phyloP scores from a whole-genome alignment of 2,113 vertebrate species.

The Neopipo cinnamomea region DNA sequence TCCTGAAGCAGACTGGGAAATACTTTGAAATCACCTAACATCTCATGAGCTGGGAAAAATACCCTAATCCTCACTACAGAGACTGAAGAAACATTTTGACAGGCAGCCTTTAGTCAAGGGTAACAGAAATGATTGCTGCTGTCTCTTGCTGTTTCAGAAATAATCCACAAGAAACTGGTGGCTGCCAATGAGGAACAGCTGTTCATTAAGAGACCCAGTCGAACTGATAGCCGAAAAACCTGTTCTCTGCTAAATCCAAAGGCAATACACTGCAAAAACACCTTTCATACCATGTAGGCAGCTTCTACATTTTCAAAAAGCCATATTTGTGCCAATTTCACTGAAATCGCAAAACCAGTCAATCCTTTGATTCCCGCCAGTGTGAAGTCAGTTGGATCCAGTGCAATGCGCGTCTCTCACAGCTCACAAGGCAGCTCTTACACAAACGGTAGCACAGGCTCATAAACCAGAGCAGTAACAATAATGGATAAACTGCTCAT shows the following conservation, averaged over 20 bases:
- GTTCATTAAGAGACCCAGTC: slow-evolving; percentile 14
- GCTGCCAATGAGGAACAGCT: slow-evolving; percentile 30
- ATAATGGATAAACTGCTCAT: neutral
- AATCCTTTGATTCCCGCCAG: neutral
- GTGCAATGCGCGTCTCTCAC: neutral
- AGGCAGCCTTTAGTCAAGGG: slow-evolving; percentile 6
- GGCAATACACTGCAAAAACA: neutral
- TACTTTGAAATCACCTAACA: neutral
- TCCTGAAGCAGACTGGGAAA: neutral
- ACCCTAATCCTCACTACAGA: neutral
- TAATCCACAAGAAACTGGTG: neutral
- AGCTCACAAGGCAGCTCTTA: neutral
- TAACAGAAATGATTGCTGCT: slow-evolving; percentile 25
- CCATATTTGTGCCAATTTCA: neutral
- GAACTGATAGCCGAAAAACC: neutral
- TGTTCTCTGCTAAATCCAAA: neutral
- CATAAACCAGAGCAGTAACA: neutral
- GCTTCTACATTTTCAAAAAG: neutral
- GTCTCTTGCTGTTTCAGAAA: slow-evolving; percentile 35
- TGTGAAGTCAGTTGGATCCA: neutral
- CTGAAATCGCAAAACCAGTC: neutral
- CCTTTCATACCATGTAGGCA: neutral
- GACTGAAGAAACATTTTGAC: neutral
- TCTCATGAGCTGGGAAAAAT: neutral
- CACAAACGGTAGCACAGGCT: neutral